Conservation (phyloP, 2,113 vertebrate genomes). For the Neodon shergylaensis region DNA sequence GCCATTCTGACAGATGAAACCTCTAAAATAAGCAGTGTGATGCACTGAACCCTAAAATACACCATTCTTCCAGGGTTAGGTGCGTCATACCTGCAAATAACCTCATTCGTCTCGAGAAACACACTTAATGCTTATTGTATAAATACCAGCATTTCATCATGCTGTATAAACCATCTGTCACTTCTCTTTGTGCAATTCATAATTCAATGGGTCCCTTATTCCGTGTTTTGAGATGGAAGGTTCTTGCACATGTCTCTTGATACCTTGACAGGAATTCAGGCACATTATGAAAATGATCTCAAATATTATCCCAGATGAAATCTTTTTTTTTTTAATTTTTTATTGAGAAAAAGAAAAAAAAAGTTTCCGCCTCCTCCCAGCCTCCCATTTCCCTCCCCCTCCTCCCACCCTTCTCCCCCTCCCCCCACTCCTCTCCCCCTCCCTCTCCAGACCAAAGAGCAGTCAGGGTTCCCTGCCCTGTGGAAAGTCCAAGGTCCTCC, state of each 20-base stretch:
- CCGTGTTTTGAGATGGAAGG: constrained; percentile 55
- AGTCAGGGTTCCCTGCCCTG: no score
- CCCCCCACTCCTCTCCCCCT: no score
- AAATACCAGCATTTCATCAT: constrained; percentile 83
- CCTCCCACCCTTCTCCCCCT: no score
- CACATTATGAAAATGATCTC: constrained; percentile 74
- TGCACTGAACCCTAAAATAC: constrained; percentile 82
- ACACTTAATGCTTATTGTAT: constrained; percentile 85
- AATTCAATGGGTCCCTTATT: constrained; percentile 81
- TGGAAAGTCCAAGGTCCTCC: no score
- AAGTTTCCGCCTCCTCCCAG: no score
- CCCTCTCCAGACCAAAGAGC: no score
- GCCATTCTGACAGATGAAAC: constrained; percentile 83
- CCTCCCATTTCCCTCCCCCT: no score
- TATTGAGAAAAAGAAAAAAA: no score
- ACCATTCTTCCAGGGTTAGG: constrained; percentile 83
- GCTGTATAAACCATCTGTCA: constrained; percentile 83
- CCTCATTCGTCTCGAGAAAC: constrained; percentile 82
- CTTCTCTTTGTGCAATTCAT: constrained; percentile 82
- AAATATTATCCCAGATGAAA: constrained; percentile 75
- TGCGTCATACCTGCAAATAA: constrained; percentile 86
- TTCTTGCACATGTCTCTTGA: constrained; percentile 61
- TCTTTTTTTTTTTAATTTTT: no score
- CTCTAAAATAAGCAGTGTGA: constrained; percentile 84
- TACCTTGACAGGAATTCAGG: constrained; percentile 66